Base-by-base conservation (phyloP, 37 sponge, comb jelly and placozoan species). In the Beroe forskalii region DNA sequence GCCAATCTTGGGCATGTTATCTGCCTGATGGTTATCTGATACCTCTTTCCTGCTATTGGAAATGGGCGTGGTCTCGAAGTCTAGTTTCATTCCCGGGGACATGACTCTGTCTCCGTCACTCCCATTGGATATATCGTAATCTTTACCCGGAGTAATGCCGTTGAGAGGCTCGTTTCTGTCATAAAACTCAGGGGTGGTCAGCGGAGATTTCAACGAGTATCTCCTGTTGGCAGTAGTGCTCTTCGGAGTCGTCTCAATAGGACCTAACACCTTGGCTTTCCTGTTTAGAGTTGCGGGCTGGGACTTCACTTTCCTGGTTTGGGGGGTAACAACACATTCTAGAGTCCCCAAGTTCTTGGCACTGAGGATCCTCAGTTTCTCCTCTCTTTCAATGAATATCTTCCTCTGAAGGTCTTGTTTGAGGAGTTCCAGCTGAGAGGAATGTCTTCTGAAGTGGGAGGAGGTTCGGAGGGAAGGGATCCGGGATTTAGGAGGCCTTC, bases 391-490 rank as follows among this genome's bases (percentile, higher is more conserved):
- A 6, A 64, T 64, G 31, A 64, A 64, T 3, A 64, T 27, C 17
- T 64, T 64, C 66, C 66, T 8, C 31, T 64, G 66, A 3, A 64
- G 17, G 66, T 64, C 31, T 23, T 64, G 66, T 64, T 64, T 64
- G 66, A 64, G 25, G 4, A 64, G 66, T 22, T 64, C 66, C 3
- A 64, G 31, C 31, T 64, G 66, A 23, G 66, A 64, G 66, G 30
- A 28, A 23, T 64, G 66, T 27, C 66, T 8, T 3, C 66, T 8
- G 66, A 64, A 64, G 31, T 64, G 66, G 30, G 30, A 27, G 66
- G 66, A 64, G 25, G 66, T 64, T 6, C 66, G 25, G 25, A 64
- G 66, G 66, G 66, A 64, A 6, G 66, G 66, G 66, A 64, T 64
- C 4, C 66, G 66, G 31, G 66, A 64, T 64, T 27, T 27, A 23